Conservation (phyloP, 2,113 vertebrate species). For the Anhinga rufa region DNA sequence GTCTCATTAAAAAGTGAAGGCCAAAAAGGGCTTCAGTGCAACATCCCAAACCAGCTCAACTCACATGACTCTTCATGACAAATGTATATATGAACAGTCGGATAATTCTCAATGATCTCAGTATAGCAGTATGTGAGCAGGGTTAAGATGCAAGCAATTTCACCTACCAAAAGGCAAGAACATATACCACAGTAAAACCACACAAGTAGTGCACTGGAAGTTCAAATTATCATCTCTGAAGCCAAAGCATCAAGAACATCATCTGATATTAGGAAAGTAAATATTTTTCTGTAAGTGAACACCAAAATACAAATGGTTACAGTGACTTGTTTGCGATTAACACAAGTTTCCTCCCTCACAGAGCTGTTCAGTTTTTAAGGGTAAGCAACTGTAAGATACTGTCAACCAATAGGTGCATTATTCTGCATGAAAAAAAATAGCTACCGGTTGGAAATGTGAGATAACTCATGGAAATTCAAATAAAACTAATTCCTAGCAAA, state of each 20-base stretch:
- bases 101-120: accelerated
- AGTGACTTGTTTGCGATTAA: neutral
- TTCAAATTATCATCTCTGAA: neutral
- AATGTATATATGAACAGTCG: accelerated
- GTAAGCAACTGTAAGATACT: neutral
- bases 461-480: neutral
- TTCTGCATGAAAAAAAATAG: neutral
- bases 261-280: neutral
- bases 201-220: neutral
- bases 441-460: neutral
- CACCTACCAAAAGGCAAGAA: neutral
- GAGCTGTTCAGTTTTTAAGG: neutral
- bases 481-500: neutral
- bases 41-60: neutral
- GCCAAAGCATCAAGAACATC: neutral
- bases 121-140: accelerated
- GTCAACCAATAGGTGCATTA: neutral
- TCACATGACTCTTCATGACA: neutral
- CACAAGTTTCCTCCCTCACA: neutral
- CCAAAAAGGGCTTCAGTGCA: neutral
- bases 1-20: neutral
- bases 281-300: neutral
- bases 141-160: neutral
- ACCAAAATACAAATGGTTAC: neutral
- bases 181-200: neutral